Evolutionary conservation across 1,140 invertebrate genomes (phyloP), one percentile per base, ranked within the genome.

Genomic region (Phenacoccus solenopsis): DNA sequence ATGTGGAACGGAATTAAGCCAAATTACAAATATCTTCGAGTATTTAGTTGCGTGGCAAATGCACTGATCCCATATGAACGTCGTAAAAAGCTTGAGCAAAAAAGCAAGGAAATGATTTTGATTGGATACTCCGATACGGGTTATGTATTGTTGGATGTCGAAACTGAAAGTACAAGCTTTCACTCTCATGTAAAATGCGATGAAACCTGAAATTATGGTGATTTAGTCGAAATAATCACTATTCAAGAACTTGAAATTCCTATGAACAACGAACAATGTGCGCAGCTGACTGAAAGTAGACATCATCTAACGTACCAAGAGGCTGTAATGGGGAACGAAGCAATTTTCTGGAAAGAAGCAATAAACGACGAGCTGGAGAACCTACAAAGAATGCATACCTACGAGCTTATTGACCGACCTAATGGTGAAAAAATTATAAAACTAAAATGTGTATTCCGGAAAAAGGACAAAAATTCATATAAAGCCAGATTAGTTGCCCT

Each of bases 81-180:
- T 30, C 61, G 61, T 12, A 2, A 3, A 1, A 68, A 30, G 21
- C n/a, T 68, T 1, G 67, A 30, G 1, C 2, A 16, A 9, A 68
- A 30, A 68, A n/a, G 25, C 7, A 16, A 30, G 2, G 4, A 12
- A 22, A 71, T 71, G 38, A 71, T 72, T 38, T 69, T 74, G 24
- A 10, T 75, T 30, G 73, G 73, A 7, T 75, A 74, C 21, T 22
- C 67, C n/a, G 38, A 72, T 38, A 68, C 69, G 10, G 73, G 73
- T 0, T 75, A 74, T 70, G 68, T 68, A 61, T 67, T 75, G 10
- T 57, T 74, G 13, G 20, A 49, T n/a, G 38, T 49, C 38, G 38
- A 49, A n/a, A 9, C 38, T n/a, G n/a, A n/a, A n/a, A n/a, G n/a
- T n/a, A n/a, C n/a, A n/a, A n/a, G n/a, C n/a, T n/a, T n/a, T n/a